Evolutionary conservation across 2,797 vertebrate species (phyloP).

Genomic region (Bryconaethiops microstoma): DNA sequence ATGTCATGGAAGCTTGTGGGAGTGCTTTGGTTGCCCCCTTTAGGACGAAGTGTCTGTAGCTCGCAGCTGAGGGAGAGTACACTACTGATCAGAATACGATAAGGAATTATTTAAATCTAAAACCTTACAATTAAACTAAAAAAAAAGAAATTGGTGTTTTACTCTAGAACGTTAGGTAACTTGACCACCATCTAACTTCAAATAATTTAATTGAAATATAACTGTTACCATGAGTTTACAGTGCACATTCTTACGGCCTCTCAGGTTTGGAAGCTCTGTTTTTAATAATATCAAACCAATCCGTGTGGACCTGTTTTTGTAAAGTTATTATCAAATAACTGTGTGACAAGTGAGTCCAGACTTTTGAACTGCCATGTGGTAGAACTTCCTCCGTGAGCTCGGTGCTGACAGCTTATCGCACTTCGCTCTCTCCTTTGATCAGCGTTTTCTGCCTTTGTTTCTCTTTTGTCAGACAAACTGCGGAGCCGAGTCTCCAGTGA

Average conservation of each 20-base stretch:
- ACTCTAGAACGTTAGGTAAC: no score
- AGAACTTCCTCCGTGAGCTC: neutral
- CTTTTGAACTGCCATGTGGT: neutral
- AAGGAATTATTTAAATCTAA: no score
- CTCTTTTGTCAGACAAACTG: neutral
- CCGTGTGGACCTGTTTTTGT: no score
- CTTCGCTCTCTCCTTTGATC: neutral
- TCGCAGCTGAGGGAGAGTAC: neutral
- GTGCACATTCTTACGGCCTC: no score
- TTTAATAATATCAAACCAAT: no score
- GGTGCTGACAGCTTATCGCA: neutral
- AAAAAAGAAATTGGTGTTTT: no score
- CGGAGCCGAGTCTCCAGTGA: neutral
- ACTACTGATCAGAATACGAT: neutral
- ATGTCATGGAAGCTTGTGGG: slow-evolving; percentile 54
- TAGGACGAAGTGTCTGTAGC: slow-evolving; percentile 11
- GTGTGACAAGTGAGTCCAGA: neutral
- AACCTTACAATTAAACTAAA: neutral
- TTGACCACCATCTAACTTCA: no score
- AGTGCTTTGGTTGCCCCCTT: neutral
- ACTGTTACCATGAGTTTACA: no score
- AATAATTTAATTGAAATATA: no score
- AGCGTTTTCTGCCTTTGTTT: neutral
- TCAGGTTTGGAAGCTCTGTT: no score
- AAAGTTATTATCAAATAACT: no score